Conservation (phyloP, 2,113 vertebrate species). For the Erinaceus europaeus region DNA sequence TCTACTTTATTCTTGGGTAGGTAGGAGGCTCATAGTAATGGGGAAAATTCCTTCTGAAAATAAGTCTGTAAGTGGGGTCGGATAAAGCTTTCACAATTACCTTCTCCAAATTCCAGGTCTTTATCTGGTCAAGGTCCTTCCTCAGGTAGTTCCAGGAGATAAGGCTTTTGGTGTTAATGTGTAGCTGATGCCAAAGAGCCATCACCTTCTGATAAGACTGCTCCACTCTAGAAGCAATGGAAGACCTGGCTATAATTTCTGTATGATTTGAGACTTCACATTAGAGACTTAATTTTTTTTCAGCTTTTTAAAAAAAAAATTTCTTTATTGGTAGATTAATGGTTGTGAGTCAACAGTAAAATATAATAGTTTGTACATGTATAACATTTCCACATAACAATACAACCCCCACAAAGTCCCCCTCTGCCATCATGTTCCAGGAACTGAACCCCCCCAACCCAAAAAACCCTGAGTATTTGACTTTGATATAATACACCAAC, state of each 20-base stretch:
- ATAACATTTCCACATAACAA: too few relatives aligned
- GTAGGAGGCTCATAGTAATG: neutral
- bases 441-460: too few relatives aligned
- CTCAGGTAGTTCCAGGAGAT: slow-evolving; percentile 96
- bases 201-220: slow-evolving; percentile 99
- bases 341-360: too few relatives aligned
- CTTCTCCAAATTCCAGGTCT: slow-evolving; percentile 92
- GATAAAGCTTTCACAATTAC: slow-evolving; percentile 72
- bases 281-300: too few relatives aligned
- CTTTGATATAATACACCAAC: too few relatives aligned
- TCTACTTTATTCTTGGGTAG: neutral
- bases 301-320: neutral
- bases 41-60: neutral
- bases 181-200: slow-evolving; percentile 97
- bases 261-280: neutral
- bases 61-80: neutral
- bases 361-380: too few relatives aligned
- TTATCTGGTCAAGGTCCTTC: slow-evolving; percentile 90
- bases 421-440: too few relatives aligned
- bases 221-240: slow-evolving; percentile 85
- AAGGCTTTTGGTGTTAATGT: slow-evolving; percentile 96
- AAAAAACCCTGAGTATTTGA: too few relatives aligned
- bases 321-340: too few relatives aligned
- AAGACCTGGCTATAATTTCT: slow-evolving; percentile 7
- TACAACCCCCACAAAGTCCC: too few relatives aligned